phyloP scores from a whole-genome alignment of 2,113 vertebrate genomes.

The Apodemus speciosus region DNA sequence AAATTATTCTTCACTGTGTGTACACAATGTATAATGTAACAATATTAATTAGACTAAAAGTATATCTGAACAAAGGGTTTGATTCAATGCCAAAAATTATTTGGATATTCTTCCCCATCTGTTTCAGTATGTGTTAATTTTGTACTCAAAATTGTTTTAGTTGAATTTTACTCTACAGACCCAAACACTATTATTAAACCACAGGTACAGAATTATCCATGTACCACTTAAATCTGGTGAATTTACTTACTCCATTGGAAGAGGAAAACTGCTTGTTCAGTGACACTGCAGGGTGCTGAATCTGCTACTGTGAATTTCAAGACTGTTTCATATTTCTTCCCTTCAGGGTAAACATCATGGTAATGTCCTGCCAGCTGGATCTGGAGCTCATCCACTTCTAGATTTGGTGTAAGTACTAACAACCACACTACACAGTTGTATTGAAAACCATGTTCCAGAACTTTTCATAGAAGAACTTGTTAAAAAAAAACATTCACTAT shows the following conservation, averaged over 20 bases:
- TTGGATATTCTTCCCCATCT: not conserved
- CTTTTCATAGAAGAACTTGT: not conserved
- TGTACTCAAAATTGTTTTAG: not conserved
- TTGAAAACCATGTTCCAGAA: not conserved
- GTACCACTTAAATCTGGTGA: not conserved
- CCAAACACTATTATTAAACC: not conserved
- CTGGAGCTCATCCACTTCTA: not conserved
- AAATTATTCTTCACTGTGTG: not conserved
- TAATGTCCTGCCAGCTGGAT: not conserved
- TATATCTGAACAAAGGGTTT: conserved; percentile 21
- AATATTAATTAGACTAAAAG: conserved; percentile 29
- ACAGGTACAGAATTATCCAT: not conserved
- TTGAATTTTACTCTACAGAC: not conserved
- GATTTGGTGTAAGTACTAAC: not conserved
- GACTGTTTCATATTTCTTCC: conserved; percentile 21
- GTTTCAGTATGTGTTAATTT: not conserved
- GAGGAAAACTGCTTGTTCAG: not conserved
- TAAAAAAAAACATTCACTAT: no score
- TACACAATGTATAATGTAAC: not conserved
- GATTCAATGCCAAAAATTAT: not conserved
- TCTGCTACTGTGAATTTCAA: not conserved
- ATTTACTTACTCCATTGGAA: conserved; percentile 19
- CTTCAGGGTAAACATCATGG: not conserved
- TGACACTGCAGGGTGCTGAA: not conserved
- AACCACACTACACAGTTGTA: not conserved